Conservation (phyloP, 2,113 vertebrate species). For the Rhea pennata region DNA sequence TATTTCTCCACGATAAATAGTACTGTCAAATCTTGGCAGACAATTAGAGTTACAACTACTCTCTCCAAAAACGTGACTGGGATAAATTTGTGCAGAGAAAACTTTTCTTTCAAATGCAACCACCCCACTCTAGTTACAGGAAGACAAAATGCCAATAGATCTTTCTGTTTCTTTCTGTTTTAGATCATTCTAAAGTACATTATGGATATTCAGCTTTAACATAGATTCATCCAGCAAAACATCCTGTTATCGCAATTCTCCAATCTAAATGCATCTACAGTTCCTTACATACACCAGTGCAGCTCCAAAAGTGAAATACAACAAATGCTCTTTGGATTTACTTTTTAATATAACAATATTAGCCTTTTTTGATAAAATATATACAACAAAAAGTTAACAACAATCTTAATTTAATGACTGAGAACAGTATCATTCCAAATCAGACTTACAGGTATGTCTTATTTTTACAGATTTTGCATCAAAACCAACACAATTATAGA, state of each 20-base stretch:
- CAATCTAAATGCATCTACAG: not conserved
- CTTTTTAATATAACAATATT: slow-evolving; percentile 45
- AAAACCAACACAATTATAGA: not conserved
- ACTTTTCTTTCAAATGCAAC: not conserved
- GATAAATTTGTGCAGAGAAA: not conserved
- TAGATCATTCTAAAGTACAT: not conserved
- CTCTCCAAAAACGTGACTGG: not conserved
- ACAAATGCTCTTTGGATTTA: not conserved
- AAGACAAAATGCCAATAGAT: not conserved
- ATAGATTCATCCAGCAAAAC: not conserved
- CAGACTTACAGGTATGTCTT: not conserved
- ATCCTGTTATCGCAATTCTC: not conserved
- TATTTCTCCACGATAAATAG: slow-evolving; percentile 2
- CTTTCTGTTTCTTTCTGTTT: not conserved
- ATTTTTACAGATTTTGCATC: not conserved
- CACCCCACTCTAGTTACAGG: not conserved
- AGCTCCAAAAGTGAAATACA: not conserved
- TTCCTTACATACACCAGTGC: not conserved
- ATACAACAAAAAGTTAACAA: not conserved
- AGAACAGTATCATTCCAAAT: not conserved
- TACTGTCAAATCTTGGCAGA: slow-evolving; percentile 6
- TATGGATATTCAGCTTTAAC: not conserved
- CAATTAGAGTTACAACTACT: slow-evolving; percentile 4
- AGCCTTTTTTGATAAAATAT: not conserved
- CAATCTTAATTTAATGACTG: not conserved